Base-by-base conservation (phyloP, 2,797 vertebrate genomes). In the Eurystomus glaucurus region DNA sequence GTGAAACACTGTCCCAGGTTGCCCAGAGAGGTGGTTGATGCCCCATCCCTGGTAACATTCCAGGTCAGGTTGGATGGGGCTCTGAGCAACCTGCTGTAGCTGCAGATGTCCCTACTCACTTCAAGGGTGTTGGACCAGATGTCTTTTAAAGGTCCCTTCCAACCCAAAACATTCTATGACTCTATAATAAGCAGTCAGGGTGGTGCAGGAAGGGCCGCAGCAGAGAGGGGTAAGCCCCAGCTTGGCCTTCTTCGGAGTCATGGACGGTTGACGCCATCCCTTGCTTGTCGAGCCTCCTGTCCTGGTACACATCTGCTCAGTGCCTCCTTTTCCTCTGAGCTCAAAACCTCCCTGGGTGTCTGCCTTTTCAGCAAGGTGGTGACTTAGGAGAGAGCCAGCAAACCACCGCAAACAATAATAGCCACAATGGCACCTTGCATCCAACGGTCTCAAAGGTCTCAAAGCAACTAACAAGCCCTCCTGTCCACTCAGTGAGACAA, bases 401-500 rank as follows among this genome's bases (percentile, higher is more conserved):
- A 80, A 64, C 60, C 0, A 0, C 51, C 0, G 0, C 26, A 13
- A 35, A 57, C 54, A 48, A 2, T 70, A 15, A 19, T 3, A 35
- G 39, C 8, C 8, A 1, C 48, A 52, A 48, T 4, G n/a, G 25
- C 75, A 64, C 17, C n/a, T 55, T 91, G 55, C 51, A 10, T 9
- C 26, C 75, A 13, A 10, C 1, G 3, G 4, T 45, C 35, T 65
- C 37, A 35, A 72, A 61, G 55, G 21, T 33, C 60, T 43, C 60
- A 1, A 16, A 4, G 15, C 5, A 3, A 10, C 12, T 22, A 0
- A 22, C 3, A 12, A 10, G 25, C 28, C 58, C 28, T 77, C 51
- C 21, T 25, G 0, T 28, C 11, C 0, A 0, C 52, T 57, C 0
- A 0, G 26, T 5, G 69, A 51, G 79, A 25, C 26, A 48, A n/a